These are phyloP conservation scores for Saccopteryx bilineata DNA, from an alignment of 2,113 vertebrate species.

Conservation along the genomic window DNA sequence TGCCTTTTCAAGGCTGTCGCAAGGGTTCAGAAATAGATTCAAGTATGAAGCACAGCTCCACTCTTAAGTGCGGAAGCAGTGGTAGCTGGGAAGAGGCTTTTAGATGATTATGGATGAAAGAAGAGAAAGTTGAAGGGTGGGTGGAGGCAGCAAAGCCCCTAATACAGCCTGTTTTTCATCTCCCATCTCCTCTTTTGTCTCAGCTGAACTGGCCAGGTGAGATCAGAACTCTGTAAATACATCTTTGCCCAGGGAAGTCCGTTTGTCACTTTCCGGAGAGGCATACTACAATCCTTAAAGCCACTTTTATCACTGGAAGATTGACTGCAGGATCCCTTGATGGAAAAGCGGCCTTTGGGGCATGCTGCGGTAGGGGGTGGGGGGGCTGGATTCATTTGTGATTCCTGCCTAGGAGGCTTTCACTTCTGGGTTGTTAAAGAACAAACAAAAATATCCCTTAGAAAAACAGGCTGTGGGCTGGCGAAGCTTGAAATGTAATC, in stretches of 20 bases:
- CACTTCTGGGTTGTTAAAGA: slow-evolving; percentile 71
- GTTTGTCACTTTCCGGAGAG: slow-evolving; percentile 52
- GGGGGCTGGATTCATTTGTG: slow-evolving; percentile 65
- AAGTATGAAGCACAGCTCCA: not conserved
- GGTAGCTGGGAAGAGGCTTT: not conserved
- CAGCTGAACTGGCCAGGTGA: not conserved
- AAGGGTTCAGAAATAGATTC: not conserved
- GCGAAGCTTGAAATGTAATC: slow-evolving; percentile 68
- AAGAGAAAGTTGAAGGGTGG: not conserved
- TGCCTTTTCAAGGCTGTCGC: not conserved
- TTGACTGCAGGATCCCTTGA: not conserved
- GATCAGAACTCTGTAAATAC: not conserved
- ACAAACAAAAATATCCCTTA: slow-evolving; percentile 73
- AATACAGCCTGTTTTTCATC: not conserved
- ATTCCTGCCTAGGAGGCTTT: slow-evolving; percentile 10
- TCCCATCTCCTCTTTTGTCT: not conserved
- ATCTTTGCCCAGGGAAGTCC: slow-evolving; percentile 59
- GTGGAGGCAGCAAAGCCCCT: not conserved
- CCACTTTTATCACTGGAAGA: slow-evolving; percentile 16
- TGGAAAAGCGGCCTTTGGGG: slow-evolving; percentile 66
- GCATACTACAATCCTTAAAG: not conserved
- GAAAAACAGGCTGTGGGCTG: slow-evolving; percentile 52
- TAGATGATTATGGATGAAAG: not conserved
- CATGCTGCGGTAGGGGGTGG: not conserved
- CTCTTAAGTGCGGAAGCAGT: not conserved